Conservation (phyloP, 1,140 invertebrate genomes). For the Littorina saxatilis region DNA sequence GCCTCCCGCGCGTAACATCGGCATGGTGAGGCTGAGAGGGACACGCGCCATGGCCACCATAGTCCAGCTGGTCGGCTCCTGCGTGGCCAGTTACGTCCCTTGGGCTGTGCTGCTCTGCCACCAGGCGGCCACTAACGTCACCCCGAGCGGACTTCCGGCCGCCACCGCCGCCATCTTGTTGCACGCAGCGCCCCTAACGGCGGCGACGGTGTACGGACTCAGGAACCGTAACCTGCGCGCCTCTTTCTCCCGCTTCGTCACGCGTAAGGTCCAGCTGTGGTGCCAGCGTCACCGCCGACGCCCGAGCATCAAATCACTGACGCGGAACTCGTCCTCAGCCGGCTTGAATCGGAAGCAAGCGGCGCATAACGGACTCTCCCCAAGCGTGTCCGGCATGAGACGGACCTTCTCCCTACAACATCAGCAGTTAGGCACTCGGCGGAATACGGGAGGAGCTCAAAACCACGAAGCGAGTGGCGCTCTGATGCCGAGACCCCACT, state of each 20-base stretch:
- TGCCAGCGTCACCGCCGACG: constrained; percentile 57
- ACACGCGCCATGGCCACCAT: constrained; percentile 67
- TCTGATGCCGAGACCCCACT: constrained; percentile 48
- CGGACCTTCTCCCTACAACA: constrained; percentile 52
- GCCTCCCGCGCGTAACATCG: constrained; percentile 45
- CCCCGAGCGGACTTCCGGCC: constrained; percentile 46
- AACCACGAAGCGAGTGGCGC: constrained; percentile 24
- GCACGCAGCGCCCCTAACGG: constrained; percentile 62
- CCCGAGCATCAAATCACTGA: constrained; percentile 58
- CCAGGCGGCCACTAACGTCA: constrained; percentile 40
- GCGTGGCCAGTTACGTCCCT: constrained; percentile 63
- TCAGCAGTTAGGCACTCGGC: background rate
- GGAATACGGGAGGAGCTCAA: constrained; percentile 4
- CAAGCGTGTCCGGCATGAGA: constrained; percentile 38
- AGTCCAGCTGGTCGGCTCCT: constrained; percentile 65
- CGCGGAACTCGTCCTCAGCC: constrained; percentile 40
- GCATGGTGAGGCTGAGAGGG: constrained; percentile 54
- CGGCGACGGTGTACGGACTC: constrained; percentile 64
- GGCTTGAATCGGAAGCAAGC: constrained; percentile 33
- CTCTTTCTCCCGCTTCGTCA: constrained; percentile 59
- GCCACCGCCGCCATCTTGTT: constrained; percentile 60
- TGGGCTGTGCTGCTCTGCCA: constrained; percentile 58
- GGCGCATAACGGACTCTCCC: constrained; percentile 35
- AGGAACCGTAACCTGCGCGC: constrained; percentile 63
- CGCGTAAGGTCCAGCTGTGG: constrained; percentile 53